Evolutionary conservation across 1,140 invertebrate species (phyloP).

Genomic region (Platyscapa corneri): DNA sequence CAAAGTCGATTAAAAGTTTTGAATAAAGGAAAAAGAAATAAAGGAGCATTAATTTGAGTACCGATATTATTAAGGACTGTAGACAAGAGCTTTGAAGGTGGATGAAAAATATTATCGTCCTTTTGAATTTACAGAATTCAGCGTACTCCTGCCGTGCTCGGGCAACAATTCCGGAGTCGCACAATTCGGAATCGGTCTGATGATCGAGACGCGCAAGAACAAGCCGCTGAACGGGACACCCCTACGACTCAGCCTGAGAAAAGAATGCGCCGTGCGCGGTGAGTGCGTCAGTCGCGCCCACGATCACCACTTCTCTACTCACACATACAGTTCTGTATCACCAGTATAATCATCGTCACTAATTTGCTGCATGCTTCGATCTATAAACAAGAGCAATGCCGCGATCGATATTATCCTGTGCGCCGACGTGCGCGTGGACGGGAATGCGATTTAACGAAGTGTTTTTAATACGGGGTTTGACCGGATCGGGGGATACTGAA

Average conservation of each 20-base stretch:
- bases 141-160: conserved; percentile 91
- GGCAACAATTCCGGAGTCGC: conserved; percentile 92
- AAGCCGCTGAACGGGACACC: conserved; percentile 90
- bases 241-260: conserved; percentile 89
- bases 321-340: conserved; percentile 73
- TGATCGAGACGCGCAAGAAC: conserved; percentile 86
- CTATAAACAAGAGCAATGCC: background rate
- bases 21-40: too few species aligned
- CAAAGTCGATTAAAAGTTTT: too few species aligned
- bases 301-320: conserved; percentile 67
- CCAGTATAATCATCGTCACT: conserved; percentile 66
- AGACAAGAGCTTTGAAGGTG: background rate
- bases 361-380: conserved; percentile 57
- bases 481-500: too few species aligned
- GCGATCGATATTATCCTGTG: background rate
- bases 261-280: conserved; percentile 95
- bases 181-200: conserved; percentile 89
- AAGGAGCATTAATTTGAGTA: too few species aligned
- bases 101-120: background rate
- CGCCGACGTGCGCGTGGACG: background rate
- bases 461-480: too few species aligned
- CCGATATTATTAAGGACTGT: too few species aligned
- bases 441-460: background rate
- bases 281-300: conserved; percentile 75
- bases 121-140: conserved; percentile 84